These are phyloP conservation scores for Bradypodion ventrale DNA, from an alignment of 2,797 vertebrate genomes.

Conservation along the genomic window DNA sequence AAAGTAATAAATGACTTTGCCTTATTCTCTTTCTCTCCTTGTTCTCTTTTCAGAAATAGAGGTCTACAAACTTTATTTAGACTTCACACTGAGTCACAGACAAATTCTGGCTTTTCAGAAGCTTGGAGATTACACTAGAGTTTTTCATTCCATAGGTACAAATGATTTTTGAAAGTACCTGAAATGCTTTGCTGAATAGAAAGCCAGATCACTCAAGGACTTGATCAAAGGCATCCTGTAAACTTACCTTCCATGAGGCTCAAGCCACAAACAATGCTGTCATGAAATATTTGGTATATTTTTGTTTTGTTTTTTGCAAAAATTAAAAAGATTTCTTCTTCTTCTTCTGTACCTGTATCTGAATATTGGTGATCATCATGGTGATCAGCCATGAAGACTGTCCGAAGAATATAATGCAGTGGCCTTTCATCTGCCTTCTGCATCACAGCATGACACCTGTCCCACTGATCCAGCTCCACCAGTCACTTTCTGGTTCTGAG, in stretches of 20 bases:
- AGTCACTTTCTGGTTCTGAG: too few relatives aligned
- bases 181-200: background rate
- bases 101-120: background rate
- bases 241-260: background rate
- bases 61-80: constrained; percentile 1
- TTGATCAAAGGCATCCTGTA: background rate
- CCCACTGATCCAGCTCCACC: too few relatives aligned
- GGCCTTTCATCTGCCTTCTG: too few relatives aligned
- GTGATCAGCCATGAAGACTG: too few relatives aligned
- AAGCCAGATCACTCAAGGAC: background rate
- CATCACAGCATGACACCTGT: too few relatives aligned
- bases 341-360: too few relatives aligned
- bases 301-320: too few relatives aligned
- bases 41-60: background rate
- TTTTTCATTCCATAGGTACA: background rate
- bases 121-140: background rate
- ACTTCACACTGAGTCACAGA: background rate
- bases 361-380: too few relatives aligned
- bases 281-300: background rate
- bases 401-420: too few relatives aligned
- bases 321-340: too few relatives aligned
- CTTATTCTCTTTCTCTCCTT: background rate
- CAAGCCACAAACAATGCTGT: background rate
- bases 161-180: background rate
- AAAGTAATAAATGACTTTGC: background rate